Percentiles rank a stretch among this genome's conserved stretches.
Conservation (phyloP, 2,888 invertebrate genomes). For the Eremobia ochroleuca region DNA sequence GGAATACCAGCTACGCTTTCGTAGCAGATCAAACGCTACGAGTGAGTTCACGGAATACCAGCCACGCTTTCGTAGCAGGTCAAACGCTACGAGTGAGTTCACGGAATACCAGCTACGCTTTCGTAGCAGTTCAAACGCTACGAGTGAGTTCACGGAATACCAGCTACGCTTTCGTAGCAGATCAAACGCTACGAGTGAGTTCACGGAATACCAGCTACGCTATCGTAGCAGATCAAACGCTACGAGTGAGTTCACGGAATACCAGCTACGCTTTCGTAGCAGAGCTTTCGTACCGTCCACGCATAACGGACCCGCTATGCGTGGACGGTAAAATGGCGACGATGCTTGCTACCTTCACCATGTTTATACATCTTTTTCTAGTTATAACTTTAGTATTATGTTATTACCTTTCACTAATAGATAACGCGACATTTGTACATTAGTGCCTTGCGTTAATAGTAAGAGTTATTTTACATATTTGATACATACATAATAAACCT, state of each 20-base stretch:
- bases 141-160: not conserved
- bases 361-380: not conserved
- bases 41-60: not conserved
- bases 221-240: conserved; percentile 26
- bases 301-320: not conserved
- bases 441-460: not conserved
- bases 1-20: conserved; percentile 30
- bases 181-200: no score
- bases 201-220: no score
- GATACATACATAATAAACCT: not conserved
- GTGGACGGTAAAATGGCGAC: no score
- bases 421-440: not conserved
- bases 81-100: no score
- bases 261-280: conserved; percentile 35
- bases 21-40: conserved; percentile 22
- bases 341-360: not conserved
- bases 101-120: no score
- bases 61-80: conserved; percentile 37
- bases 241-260: not conserved
- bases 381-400: not conserved
- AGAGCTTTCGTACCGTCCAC: no score
- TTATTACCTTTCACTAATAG: not conserved
- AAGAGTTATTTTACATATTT: not conserved
- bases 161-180: conserved; percentile 36
- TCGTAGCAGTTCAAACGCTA: conserved; percentile 28